These are phyloP conservation scores for Choreutis nemorana DNA, from an alignment of 2,888 invertebrate genomes.

Conservation along the genomic window DNA sequence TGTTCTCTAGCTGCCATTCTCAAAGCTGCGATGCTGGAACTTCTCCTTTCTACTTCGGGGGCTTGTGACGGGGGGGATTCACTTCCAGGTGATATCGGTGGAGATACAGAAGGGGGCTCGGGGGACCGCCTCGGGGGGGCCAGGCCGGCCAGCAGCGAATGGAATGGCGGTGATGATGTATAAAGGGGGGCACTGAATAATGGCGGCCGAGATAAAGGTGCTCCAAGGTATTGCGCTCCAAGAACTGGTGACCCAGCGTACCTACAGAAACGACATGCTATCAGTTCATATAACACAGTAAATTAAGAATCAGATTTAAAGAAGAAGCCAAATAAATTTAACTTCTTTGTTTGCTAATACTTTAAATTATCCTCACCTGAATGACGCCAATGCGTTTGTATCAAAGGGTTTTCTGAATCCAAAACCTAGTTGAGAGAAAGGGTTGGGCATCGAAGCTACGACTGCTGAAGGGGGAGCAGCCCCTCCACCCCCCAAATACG, in stretches of 20 bases:
- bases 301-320: neutral
- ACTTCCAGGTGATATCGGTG: constrained; percentile 59
- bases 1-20: constrained; percentile 90
- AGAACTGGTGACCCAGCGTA: constrained; percentile 44
- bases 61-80: constrained; percentile 61
- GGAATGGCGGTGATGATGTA: constrained; percentile 62
- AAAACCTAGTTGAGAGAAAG: constrained; percentile 81
- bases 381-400: constrained; percentile 70
- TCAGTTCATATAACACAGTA: neutral
- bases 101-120: constrained; percentile 58
- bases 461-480: constrained; percentile 74
- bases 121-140: constrained; percentile 57
- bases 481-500: constrained; percentile 74
- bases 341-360: neutral
- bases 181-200: constrained; percentile 72
- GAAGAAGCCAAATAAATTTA: neutral
- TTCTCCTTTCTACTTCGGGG: constrained; percentile 82
- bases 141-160: constrained; percentile 48
- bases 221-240: constrained; percentile 61
- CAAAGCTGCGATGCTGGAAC: constrained; percentile 87
- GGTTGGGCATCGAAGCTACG: constrained; percentile 80
- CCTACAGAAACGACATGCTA: constrained; percentile 19
- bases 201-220: constrained; percentile 48
- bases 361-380: constrained; percentile 63
- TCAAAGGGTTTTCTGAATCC: constrained; percentile 79